Evolutionary conservation across 23 tunicate species (phyloP), one percentile per base, ranked within the genome.

Genomic region (Trididemnum clinides): DNA sequence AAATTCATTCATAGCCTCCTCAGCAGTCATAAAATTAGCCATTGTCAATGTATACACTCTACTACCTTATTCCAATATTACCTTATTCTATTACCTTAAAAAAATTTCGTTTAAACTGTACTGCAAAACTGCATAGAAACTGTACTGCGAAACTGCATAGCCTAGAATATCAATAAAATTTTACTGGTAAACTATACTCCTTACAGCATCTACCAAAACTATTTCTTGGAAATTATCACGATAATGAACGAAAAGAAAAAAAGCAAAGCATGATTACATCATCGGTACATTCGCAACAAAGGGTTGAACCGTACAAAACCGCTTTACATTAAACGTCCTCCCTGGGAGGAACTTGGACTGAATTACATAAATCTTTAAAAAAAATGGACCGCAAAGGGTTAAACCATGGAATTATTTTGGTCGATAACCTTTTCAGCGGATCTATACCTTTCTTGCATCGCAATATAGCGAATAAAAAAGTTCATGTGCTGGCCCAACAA

Each of bases 361-460:
- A 59, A 59, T 59, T 59, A 59, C 69, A 59, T 59, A 59, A 59
- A 59, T 59, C 26, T 59, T 18, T 15, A 59, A 59, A 59, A 59
- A 59, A 59, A 59, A 12, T 59, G 27, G 69, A 59, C 69, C 69
- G 69, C 69, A 59, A 59, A 59, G 69, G 21, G 69, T 59, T 59
- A 12, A 59, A 59, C n/a, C n/a, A n/a, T n/a, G n/a, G n/a, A n/a
- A n/a, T n/a, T n/a, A n/a, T n/a, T n/a, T n/a, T n/a, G n/a, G n/a
- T n/a, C n/a, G n/a, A n/a, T n/a, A n/a, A n/a, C n/a, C n/a, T n/a
- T n/a, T n/a, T n/a, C n/a, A n/a, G n/a, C n/a, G n/a, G n/a, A n/a
- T n/a, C n/a, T n/a, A n/a, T n/a, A n/a, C n/a, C n/a, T n/a, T n/a
- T n/a, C n/a, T n/a, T n/a, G n/a, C n/a, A n/a, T n/a, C n/a, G n/a